These are phyloP conservation scores for roundworm (Caenorhabditis elegans) DNA, from an alignment of 1,140 invertebrate genomes.

Conservation along the genomic window DNA sequence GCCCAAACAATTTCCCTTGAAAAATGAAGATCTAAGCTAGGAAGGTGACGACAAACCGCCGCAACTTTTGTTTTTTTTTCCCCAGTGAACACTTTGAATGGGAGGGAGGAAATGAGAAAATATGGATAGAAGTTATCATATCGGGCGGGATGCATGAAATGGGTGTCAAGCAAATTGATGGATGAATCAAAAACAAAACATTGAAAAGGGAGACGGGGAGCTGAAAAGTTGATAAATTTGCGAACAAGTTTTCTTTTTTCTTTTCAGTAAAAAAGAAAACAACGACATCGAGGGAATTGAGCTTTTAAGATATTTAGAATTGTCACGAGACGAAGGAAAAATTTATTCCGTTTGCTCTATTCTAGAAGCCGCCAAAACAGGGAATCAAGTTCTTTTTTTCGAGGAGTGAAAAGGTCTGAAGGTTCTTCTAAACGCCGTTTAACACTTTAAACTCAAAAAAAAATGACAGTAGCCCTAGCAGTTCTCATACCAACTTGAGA, in stretches of 20 bases:
- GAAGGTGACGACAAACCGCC: no score
- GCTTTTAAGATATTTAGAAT: not conserved
- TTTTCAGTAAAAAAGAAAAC: not conserved
- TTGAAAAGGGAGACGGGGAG: not conserved
- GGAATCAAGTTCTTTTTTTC: not conserved
- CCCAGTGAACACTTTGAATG: no score
- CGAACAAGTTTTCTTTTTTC: not conserved
- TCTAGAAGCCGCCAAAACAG: not conserved
- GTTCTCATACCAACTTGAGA: not conserved
- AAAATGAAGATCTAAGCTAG: no score
- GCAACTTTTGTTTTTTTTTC: no score
- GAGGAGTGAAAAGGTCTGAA: no score
- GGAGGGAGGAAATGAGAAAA: not conserved
- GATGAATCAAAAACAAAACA: not conserved
- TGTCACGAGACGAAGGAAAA: not conserved
- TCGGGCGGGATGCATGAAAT: not conserved
- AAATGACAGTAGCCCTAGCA: no score
- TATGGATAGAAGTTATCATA: not conserved
- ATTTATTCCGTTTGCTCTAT: not conserved
- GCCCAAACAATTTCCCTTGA: no score
- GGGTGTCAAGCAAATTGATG: not conserved
- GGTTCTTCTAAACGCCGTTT: no score
- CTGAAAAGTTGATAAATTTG: constrained; percentile 17
- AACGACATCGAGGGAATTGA: not conserved
- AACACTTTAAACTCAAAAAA: no score